Conservation (phyloP, 2,113 vertebrate species). For the Podocnemis expansa region DNA sequence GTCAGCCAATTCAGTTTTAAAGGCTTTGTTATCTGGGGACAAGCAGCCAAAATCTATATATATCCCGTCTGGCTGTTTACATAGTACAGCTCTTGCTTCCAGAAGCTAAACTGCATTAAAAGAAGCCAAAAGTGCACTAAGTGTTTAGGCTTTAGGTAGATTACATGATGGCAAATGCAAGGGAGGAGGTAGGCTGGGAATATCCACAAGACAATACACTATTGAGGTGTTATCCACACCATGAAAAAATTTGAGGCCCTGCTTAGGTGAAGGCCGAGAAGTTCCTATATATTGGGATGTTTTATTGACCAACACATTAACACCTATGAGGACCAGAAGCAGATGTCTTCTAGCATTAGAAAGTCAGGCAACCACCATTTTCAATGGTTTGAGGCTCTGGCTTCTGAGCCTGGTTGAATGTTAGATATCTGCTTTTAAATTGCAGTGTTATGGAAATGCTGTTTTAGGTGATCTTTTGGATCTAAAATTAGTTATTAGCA, state of each 20-base stretch:
- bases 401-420: neutral
- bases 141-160: neutral
- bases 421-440: neutral
- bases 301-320: fast-evolving
- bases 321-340: neutral
- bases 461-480: neutral
- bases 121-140: neutral
- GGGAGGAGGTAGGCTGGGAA: neutral
- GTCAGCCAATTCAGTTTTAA: neutral
- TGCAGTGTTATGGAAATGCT: neutral
- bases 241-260: neutral
- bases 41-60: neutral
- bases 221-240: neutral
- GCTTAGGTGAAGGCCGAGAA: neutral
- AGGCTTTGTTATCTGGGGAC: neutral
- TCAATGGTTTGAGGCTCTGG: fast-evolving
- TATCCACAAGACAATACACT: neutral
- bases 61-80: neutral
- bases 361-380: neutral
- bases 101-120: neutral
- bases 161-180: fast-evolving
- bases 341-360: fast-evolving
- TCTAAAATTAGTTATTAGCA: neutral
- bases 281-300: fast-evolving
- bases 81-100: neutral